A percentile compares a stretch with the other conserved stretches of the same genome.
Conservation (phyloP, 1,140 invertebrate genomes). For the Chironomus tepperi region DNA sequence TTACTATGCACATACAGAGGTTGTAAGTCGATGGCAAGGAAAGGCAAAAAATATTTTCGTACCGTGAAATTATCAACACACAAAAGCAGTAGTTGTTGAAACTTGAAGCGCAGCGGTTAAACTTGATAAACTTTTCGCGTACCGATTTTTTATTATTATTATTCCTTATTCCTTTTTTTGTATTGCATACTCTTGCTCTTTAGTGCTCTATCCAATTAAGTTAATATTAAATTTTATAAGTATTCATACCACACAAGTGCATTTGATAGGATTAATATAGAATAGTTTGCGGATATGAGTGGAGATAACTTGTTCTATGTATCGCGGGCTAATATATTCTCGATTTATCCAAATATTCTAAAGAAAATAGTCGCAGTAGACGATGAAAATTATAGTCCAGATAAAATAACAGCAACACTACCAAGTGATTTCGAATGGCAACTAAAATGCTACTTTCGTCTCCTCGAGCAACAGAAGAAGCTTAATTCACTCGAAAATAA, state of each 20-base stretch:
- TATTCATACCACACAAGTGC: not conserved
- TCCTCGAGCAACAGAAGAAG: slow-evolving; percentile 59
- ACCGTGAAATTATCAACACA: slow-evolving; percentile 7
- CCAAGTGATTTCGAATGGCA: slow-evolving; percentile 66
- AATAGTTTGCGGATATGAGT: not conserved
- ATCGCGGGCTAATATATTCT: slow-evolving; percentile 36
- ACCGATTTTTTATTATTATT: not conserved
- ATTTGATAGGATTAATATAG: not conserved
- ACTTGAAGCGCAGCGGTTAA: not conserved
- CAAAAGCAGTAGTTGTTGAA: slow-evolving; percentile 7
- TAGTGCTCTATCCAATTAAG: not conserved
- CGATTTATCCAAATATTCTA: slow-evolving; percentile 39
- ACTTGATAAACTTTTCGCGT: not conserved
- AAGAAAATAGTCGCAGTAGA: slow-evolving; percentile 33
- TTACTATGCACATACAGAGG: not conserved
- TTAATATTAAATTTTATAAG: not conserved
- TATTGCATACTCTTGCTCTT: not conserved
- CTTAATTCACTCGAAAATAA: slow-evolving; percentile 30
- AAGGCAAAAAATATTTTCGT: not conserved
- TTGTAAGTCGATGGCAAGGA: not conserved
- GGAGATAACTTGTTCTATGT: slow-evolving; percentile 8
- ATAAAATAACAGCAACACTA: slow-evolving; percentile 41
- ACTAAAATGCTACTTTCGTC: slow-evolving; percentile 58
- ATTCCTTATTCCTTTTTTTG: not conserved
- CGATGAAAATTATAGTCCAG: slow-evolving; percentile 29